Base-by-base conservation (phyloP, 1,140 invertebrate species). In the Leptinotarsa texana region DNA sequence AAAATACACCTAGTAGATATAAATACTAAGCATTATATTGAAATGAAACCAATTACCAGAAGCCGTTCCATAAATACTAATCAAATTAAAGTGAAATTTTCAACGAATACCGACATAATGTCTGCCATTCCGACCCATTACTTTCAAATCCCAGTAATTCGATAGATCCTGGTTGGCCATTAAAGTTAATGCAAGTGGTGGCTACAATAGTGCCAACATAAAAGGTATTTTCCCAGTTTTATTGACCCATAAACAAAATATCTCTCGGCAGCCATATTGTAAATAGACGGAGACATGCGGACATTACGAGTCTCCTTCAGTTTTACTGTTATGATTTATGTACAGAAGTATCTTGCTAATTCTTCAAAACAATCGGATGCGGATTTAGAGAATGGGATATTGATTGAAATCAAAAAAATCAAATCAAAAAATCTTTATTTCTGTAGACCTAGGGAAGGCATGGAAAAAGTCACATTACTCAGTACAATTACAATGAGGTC, bases 201-300 rank as follows among this genome's bases (percentile, higher is more conserved):
- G 65, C 65, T 67, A 24, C 65, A 27, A 15, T 24, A 67, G 24
- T 22, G 15, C 65, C 22, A 67, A 42, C 65, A 24, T 67, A 67
- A 42, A 67, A 67, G 24, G 65, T 42, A 42, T 24, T 24, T 67
- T 67, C 24, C 42, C 17, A 17, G 65, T 67, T 67, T 67, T 67
- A 67, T 67, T 24, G 65, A 24, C 24, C 13, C 27, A 67, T 67
- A 67, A 67, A 67, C 65, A 67, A 67, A 67, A 67, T 27, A 67
- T 67, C 42, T 67, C 27, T n/a, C 17, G 18, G 24, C 24, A 27
- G 24, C 65, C 65, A 67, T 67, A 24, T 42, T 67, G 65, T 22
- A 67, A 67, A 67, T 63, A n/a, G 42, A 6, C 24, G 27, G 65
- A 33, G 65, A 67, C 27, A 67, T 42, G 17, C 65, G 65, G 65